A percentile compares a stretch with the other conserved stretches of the same genome.
These are phyloP conservation scores for Trachelus troglodyta DNA, from an alignment of 2,888 invertebrate genomes.

Conservation along the genomic window DNA sequence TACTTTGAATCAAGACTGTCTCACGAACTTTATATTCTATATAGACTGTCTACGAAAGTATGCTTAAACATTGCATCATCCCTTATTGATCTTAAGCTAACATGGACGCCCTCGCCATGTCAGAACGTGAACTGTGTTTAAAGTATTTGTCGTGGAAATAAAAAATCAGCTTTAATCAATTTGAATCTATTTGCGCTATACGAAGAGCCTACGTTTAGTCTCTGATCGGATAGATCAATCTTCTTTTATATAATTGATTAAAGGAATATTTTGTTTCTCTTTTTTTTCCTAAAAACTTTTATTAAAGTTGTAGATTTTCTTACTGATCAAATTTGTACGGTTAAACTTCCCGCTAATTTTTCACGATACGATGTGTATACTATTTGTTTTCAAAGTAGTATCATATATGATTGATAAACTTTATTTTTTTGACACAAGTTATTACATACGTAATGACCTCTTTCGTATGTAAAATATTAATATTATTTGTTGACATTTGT, in stretches of 20 bases:
- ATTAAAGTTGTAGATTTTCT: not conserved
- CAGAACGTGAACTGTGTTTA: constrained; percentile 22
- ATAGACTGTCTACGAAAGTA: constrained; percentile 25
- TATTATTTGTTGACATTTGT: not conserved
- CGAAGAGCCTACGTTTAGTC: not conserved
- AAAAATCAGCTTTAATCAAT: constrained; percentile 29
- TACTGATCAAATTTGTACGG: not conserved
- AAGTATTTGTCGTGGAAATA: constrained; percentile 14
- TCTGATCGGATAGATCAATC: not conserved
- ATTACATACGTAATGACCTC: not conserved
- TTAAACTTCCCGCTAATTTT: not conserved
- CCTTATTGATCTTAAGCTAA: constrained; percentile 37
- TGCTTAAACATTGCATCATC: constrained; percentile 39
- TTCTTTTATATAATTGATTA: not conserved
- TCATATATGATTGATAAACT: not conserved
- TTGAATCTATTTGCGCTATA: constrained; percentile 24
- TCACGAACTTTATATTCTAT: not conserved
- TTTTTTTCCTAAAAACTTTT: not conserved
- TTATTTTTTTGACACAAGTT: not conserved
- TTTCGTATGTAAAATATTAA: not conserved
- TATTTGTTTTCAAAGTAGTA: not conserved
- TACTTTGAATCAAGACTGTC: not conserved
- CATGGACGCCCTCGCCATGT: constrained; percentile 12
- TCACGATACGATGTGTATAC: not conserved
- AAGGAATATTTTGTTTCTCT: not conserved